Conservation (phyloP, 2,888 invertebrate species). For the Mycogona germanica region DNA sequence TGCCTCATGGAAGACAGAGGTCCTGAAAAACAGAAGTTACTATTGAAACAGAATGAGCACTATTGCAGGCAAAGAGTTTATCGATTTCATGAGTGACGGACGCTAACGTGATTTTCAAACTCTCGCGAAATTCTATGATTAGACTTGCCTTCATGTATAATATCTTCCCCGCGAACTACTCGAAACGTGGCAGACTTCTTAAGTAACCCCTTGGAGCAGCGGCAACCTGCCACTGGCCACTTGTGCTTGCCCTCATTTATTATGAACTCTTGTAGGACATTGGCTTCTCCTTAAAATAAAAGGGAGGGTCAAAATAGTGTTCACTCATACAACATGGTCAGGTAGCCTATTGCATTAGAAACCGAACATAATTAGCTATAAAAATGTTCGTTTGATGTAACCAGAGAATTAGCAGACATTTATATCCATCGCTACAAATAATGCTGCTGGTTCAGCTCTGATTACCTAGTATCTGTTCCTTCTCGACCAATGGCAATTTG, state of each 20-base stretch:
- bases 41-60: neutral
- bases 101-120: too few relatives aligned
- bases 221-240: constrained; percentile 76
- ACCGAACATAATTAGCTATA: too few relatives aligned
- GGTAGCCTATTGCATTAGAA: too few relatives aligned
- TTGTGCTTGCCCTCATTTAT: constrained; percentile 67
- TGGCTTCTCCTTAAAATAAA: constrained; percentile 55
- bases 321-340: neutral
- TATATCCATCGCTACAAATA: too few relatives aligned
- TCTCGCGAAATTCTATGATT: too few relatives aligned
- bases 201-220: constrained; percentile 64
- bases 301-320: too few relatives aligned
- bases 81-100: too few relatives aligned
- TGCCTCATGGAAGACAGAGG: constrained; percentile 70
- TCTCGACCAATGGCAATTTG: constrained; percentile 54
- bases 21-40: constrained; percentile 38
- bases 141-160: constrained; percentile 58
- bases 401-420: too few relatives aligned
- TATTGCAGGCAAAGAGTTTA: neutral
- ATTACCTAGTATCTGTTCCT: constrained; percentile 62
- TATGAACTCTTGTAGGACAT: constrained; percentile 67
- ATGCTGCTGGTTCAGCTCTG: too few relatives aligned
- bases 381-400: too few relatives aligned
- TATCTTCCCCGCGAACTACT: constrained; percentile 50
- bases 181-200: constrained; percentile 52